A percentile compares a stretch with the other conserved stretches of the same genome.
phyloP scores from a whole-genome alignment of 64 coral and sea anemone species.

The Cladopsammia gracilis region DNA sequence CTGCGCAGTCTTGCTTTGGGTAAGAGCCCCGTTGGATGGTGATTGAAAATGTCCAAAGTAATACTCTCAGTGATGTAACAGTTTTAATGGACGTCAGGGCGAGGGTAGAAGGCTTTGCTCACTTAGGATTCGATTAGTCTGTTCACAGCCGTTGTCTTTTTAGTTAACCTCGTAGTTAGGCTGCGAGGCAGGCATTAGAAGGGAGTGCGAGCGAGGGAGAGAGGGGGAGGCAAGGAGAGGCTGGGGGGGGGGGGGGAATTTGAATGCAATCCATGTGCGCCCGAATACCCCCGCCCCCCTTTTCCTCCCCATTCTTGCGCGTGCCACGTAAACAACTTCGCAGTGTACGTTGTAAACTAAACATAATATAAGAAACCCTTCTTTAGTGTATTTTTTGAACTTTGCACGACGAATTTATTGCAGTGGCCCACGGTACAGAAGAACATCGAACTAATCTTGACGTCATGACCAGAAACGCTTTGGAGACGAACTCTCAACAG shows the following conservation, averaged over 20 bases:
- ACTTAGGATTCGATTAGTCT: no score
- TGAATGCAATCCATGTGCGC: background rate
- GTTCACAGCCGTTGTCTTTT: background rate
- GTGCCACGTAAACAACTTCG: background rate
- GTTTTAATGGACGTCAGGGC: no score
- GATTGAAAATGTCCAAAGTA: background rate
- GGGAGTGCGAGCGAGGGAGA: no score
- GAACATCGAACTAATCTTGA: conserved; percentile 58
- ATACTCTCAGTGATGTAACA: background rate
- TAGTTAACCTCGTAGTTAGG: background rate
- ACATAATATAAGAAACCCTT: no score
- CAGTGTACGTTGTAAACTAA: background rate
- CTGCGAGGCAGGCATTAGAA: no score
- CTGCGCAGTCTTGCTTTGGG: conserved; percentile 20
- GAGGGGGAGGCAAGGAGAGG: no score
- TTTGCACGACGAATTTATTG: background rate
- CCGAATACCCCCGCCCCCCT: background rate
- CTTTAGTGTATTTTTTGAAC: no score
- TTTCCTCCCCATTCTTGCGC: background rate
- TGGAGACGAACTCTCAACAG: conserved; percentile 29
- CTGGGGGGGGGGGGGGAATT: background rate
- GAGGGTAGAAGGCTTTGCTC: no score
- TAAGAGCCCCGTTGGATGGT: background rate
- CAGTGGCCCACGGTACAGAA: conserved; percentile 71
- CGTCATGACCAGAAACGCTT: conserved; percentile 14